These are phyloP conservation scores for Leptobrachium ailaonicum DNA, from an alignment of 2,113 vertebrate species.

Conservation along the genomic window DNA sequence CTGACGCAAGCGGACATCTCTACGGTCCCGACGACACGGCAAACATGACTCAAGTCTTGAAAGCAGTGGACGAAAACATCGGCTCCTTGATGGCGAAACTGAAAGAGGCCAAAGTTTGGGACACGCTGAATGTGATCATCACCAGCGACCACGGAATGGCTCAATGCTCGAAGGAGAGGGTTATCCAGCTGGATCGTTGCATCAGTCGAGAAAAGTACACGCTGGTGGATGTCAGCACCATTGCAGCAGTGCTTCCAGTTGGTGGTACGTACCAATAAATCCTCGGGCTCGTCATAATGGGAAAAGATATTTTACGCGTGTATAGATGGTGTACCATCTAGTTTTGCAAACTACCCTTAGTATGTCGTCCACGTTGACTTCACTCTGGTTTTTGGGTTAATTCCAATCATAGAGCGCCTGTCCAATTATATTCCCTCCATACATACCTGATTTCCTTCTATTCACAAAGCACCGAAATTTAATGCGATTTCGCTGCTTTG, in stretches of 20 bases:
- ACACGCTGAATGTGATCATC: conserved; percentile 81
- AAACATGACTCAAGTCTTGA: conserved; percentile 74
- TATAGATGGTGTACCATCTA: too few species aligned
- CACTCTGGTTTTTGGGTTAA: too few species aligned
- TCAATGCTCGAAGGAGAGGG: conserved; percentile 78
- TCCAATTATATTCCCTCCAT: too few species aligned
- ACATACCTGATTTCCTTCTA: too few species aligned
- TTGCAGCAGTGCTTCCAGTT: conserved; percentile 81
- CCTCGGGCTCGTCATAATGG: too few species aligned
- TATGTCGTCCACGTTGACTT: too few species aligned
- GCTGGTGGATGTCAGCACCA: conserved; percentile 76
- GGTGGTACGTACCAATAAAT: conserved; percentile 65
- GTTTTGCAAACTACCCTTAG: too few species aligned
- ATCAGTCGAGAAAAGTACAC: conserved; percentile 70
- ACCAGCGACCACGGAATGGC: conserved; percentile 98
- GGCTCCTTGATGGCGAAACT: conserved; percentile 76
- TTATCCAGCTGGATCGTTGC: conserved; percentile 81
- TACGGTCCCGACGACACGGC: conserved; percentile 79
- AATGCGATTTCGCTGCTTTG: too few species aligned
- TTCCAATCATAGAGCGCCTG: too few species aligned
- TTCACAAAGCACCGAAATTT: too few species aligned
- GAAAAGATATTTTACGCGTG: too few species aligned
- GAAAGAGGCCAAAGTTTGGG: conserved; percentile 77
- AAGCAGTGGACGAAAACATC: conserved; percentile 78
- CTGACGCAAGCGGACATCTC: conserved; percentile 80